phyloP scores from a whole-genome alignment of 2,888 invertebrate species.

The Lasiommata megera region DNA sequence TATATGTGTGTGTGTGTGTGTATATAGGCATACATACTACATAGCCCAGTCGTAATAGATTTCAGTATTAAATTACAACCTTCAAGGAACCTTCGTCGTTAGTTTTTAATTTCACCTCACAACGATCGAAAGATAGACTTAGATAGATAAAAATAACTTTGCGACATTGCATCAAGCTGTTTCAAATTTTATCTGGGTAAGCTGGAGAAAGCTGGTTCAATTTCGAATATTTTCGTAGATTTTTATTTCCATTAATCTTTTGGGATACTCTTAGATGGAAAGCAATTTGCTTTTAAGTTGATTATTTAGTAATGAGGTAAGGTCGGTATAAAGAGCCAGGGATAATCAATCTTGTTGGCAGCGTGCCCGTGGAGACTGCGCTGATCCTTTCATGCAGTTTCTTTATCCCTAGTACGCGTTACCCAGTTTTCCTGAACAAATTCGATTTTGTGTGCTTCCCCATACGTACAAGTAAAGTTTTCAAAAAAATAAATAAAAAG shows the following conservation, averaged over 20 bases:
- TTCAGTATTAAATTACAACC: no score
- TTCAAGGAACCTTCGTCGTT: no score
- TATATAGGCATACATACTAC: no score
- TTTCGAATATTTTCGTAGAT: not conserved
- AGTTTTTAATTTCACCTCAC: no score
- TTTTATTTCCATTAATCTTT: conserved; percentile 4
- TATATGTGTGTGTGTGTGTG: no score
- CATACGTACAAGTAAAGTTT: no score
- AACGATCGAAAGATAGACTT: no score
- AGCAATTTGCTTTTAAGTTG: conserved; percentile 11
- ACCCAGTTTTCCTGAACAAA: not conserved
- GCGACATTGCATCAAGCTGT: no score
- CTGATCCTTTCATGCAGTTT: not conserved
- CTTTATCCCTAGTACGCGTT: not conserved
- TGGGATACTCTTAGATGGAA: not conserved
- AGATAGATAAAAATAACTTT: no score
- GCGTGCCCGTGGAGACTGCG: not conserved
- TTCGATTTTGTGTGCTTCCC: not conserved
- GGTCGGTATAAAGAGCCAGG: not conserved
- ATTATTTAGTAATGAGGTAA: conserved; percentile 10
- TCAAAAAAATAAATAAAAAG: no score
- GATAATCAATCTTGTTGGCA: conserved; percentile 12
- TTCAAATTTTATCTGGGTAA: no score
- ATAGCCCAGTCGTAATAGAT: no score
- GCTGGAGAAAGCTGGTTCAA: not conserved